A percentile compares a stretch with the other conserved stretches of the same genome.
These are phyloP conservation scores for Lasioglossum baleicum DNA, from an alignment of 1,140 invertebrate species.

Conservation along the genomic window DNA sequence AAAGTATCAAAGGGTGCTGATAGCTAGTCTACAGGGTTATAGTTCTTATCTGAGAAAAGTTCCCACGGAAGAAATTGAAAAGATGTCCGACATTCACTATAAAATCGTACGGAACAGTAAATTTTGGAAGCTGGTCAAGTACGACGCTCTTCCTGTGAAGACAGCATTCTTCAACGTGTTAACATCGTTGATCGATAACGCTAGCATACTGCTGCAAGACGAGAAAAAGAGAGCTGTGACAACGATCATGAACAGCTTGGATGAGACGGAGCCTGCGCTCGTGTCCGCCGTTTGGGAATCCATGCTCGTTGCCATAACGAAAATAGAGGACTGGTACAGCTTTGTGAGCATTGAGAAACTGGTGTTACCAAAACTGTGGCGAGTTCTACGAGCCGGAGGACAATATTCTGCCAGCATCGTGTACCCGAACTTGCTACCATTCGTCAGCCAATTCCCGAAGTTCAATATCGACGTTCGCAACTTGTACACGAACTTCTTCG, in stretches of 20 bases:
- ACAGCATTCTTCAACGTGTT: conserved; percentile 85
- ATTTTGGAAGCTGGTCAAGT: conserved; percentile 87
- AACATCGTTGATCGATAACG: conserved; percentile 82
- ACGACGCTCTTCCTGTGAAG: conserved; percentile 81
- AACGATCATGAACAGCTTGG: conserved; percentile 84
- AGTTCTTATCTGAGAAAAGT: conserved; percentile 82
- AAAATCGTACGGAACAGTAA: conserved; percentile 82
- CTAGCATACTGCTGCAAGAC: conserved; percentile 74
- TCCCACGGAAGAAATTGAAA: conserved; percentile 78
- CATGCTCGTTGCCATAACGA: conserved; percentile 81
- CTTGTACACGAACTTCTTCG: conserved; percentile 86
- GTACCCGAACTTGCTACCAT: conserved; percentile 87
- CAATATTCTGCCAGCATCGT: conserved; percentile 85
- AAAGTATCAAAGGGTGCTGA: conserved; percentile 86
- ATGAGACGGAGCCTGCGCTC: conserved; percentile 86
- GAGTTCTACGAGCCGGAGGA: conserved; percentile 84
- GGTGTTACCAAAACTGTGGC: conserved; percentile 86
- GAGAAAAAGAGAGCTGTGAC: conserved; percentile 82
- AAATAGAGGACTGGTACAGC: conserved; percentile 85
- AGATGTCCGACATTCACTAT: conserved; percentile 78
- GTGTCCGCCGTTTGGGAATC: conserved; percentile 87
- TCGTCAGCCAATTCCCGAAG: conserved; percentile 86
- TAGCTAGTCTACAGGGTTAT: conserved; percentile 85
- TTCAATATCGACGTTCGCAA: conserved; percentile 79
- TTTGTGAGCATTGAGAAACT: conserved; percentile 85